Percentiles rank a stretch among this genome's conserved stretches.
Evolutionary conservation across 2,888 invertebrate genomes (phyloP).

Genomic region (Formica aserva): DNA sequence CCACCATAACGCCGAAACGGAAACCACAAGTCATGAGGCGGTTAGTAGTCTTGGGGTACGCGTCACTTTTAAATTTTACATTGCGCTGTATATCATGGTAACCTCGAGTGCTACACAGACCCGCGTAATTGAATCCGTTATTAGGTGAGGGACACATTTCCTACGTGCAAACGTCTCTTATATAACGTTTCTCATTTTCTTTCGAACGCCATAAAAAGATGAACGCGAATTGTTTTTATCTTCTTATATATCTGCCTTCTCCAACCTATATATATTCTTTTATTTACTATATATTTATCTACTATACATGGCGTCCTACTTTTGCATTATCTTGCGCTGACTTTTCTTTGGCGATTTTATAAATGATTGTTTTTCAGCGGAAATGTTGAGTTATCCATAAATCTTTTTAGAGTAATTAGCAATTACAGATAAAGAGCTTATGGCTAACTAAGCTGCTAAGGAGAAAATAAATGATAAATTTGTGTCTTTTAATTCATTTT

Average conservation of each 20-base stretch:
- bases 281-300: background rate
- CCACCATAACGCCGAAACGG: conserved; percentile 42
- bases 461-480: background rate
- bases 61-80: conserved; percentile 61
- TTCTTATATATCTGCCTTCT: background rate
- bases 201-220: conserved; percentile 38
- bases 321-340: background rate
- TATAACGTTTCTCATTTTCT: conserved; percentile 42
- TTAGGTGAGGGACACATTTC: conserved; percentile 51
- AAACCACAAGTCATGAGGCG: conserved; percentile 58
- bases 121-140: conserved; percentile 59
- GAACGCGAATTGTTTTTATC: conserved; percentile 14
- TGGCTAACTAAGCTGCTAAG: background rate
- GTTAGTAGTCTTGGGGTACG: conserved; percentile 46
- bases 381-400: background rate
- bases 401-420: background rate
- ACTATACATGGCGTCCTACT: background rate
- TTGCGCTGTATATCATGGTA: conserved; percentile 54
- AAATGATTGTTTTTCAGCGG: background rate
- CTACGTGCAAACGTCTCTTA: conserved; percentile 26
- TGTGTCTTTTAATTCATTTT: background rate
- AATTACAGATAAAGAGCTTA: conserved; percentile 2
- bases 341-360: conserved; percentile 13
- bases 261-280: background rate
- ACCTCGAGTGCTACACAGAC: conserved; percentile 42